A percentile compares a stretch with the other conserved stretches of the same genome.
These are phyloP conservation scores for Lucifuga dentata DNA, from an alignment of 2,113 vertebrate genomes.

Conservation along the genomic window DNA sequence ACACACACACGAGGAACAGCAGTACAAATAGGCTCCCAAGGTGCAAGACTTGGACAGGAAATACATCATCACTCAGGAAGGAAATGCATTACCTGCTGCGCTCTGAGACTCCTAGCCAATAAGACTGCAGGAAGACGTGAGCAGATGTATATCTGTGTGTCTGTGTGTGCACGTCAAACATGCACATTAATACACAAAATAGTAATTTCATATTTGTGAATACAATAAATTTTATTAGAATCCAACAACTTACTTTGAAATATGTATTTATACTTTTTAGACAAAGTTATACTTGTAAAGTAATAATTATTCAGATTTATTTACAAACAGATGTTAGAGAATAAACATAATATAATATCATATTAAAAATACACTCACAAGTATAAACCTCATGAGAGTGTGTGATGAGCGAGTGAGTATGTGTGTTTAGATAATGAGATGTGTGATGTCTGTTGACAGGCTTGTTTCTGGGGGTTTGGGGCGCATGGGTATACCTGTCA, in stretches of 20 bases:
- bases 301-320: too few relatives aligned
- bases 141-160: too few relatives aligned
- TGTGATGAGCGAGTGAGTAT: background rate
- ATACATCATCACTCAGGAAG: constrained; percentile 65
- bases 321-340: background rate
- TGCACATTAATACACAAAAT: too few relatives aligned
- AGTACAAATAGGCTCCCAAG: constrained; percentile 67
- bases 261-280: too few relatives aligned
- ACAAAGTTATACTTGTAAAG: too few relatives aligned
- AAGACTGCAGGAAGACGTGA: constrained; percentile 17
- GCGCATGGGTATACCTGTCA: constrained; percentile 61
- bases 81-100: constrained; percentile 62
- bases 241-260: too few relatives aligned
- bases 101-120: constrained; percentile 21
- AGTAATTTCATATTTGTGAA: too few relatives aligned
- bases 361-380: constrained; percentile 2
- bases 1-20: constrained; percentile 52
- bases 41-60: constrained; percentile 54
- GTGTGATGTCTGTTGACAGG: constrained; percentile 54
- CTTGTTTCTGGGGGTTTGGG: constrained; percentile 48
- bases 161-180: too few relatives aligned
- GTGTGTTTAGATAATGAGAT: constrained; percentile 26
- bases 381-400: constrained; percentile 8
- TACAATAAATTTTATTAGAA: too few relatives aligned
- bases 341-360: constrained; percentile 5